Evolutionary conservation across 64 coral and sea anemone species (phyloP).

Genomic region (Cladopsammia gracilis): DNA sequence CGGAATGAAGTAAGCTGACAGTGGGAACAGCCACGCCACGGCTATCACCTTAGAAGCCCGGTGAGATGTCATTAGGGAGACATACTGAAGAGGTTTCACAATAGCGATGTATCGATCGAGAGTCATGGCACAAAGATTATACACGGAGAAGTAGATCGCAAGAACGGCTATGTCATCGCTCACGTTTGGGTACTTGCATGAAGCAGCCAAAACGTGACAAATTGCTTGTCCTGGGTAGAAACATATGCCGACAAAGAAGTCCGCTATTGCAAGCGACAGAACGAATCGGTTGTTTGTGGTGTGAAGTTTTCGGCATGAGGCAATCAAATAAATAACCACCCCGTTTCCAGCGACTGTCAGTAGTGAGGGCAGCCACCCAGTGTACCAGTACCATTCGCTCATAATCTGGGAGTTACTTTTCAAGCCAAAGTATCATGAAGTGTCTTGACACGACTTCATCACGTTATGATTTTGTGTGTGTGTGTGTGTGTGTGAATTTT

Average conservation of each 20-base stretch:
- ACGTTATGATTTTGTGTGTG: too few species aligned
- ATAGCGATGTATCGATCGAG: conserved; percentile 1
- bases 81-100: neutral
- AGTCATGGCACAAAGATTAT: neutral
- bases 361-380: conserved; percentile 27
- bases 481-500: neutral
- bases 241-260: conserved; percentile 67
- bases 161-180: neutral
- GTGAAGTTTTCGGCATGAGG: conserved; percentile 44
- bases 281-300: conserved; percentile 66
- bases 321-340: conserved; percentile 73
- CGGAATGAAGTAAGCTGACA: neutral
- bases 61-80: neutral
- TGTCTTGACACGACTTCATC: neutral
- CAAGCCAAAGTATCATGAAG: neutral
- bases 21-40: neutral
- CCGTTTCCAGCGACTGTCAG: conserved; percentile 63
- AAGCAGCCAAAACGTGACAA: neutral
- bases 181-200: neutral
- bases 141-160: neutral
- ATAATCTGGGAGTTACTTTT: neutral
- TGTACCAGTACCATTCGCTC: conserved; percentile 69
- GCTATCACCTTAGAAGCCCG: neutral
- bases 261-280: conserved; percentile 70
- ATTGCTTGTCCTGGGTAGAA: conserved; percentile 45